These are phyloP conservation scores for Capra hircus DNA, from an alignment of 2,113 vertebrate genomes.

Conservation along the genomic window DNA sequence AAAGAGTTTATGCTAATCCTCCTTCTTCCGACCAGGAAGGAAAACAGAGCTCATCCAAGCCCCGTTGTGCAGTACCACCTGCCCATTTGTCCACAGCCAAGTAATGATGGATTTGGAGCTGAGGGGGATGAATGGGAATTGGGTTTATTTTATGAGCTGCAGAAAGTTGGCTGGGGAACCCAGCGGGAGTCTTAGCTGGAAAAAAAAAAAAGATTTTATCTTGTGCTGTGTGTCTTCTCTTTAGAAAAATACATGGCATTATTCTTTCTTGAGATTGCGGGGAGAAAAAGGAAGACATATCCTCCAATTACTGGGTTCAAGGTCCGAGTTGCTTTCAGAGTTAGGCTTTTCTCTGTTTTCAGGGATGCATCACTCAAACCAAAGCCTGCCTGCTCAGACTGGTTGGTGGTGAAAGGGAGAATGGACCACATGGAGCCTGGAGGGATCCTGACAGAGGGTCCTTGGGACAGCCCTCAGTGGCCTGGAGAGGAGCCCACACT, in stretches of 20 bases:
- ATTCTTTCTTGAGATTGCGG: background rate
- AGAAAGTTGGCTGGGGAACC: constrained; percentile 41
- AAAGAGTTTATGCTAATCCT: constrained; percentile 51
- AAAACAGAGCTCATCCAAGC: constrained; percentile 28
- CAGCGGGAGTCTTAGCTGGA: background rate
- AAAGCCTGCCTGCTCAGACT: background rate
- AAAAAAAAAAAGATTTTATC: background rate
- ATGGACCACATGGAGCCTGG: accelerated
- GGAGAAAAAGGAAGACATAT: background rate
- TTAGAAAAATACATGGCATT: background rate
- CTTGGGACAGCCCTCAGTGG: background rate
- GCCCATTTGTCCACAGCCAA: constrained; percentile 46
- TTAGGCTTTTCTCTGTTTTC: background rate
- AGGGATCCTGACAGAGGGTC: background rate
- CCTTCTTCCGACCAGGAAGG: constrained; percentile 50
- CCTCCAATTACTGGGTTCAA: background rate
- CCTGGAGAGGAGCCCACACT: background rate
- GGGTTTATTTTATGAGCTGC: constrained; percentile 52
- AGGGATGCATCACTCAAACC: background rate
- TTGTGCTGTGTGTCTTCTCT: constrained; percentile 12
- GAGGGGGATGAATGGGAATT: constrained; percentile 29
- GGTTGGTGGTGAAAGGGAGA: background rate
- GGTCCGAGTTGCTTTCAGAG: background rate
- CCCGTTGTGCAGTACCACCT: constrained; percentile 48
- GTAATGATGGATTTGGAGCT: constrained; percentile 38